Evolutionary conservation across 2,888 invertebrate species (phyloP), one percentile per base, ranked within the genome.

Genomic region (Theristus sp.): DNA sequence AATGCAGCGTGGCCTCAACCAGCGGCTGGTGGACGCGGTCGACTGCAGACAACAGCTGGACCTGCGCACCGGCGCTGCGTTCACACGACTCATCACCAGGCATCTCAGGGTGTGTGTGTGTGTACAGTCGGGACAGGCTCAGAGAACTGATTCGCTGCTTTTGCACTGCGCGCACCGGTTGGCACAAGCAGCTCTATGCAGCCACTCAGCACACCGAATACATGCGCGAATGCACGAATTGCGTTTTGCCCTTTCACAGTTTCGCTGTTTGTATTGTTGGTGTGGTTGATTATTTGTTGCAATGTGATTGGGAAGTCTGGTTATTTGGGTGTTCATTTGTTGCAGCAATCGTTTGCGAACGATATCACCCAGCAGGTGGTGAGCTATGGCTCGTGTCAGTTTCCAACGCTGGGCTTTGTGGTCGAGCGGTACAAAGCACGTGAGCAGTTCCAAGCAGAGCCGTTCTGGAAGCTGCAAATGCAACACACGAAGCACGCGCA

Each of bases 321-420:
- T n/a, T n/a, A n/a, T n/a, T n/a, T n/a, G n/a, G n/a, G n/a, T n/a
- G n/a, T n/a, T n/a, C n/a, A n/a, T n/a, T n/a, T n/a, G n/a, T n/a
- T n/a, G n/a, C n/a, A n/a, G n/a, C n/a, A n/a, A n/a, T n/a, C n/a
- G n/a, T 59, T 66, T 26, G 53, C 29, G 61, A 25, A 54, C 54
- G 20, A 25, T 47, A 17, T 25, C 31, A 1, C 52, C 52, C 53
- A 57, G 38, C 31, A 30, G 57, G 49, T 49, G 1, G 85, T 99
- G 56, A 96, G 94, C 75, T 99, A 99, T 75, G 98, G 98, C 1
- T 91, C 90, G 62, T 99, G 98, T 73, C 98, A 99, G 76, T 96
- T 99, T 75, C 98, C 98, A 3, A 99, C 98, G 0, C 79, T 99
- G n/a, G 98, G 98, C 1, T 99, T 99, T 81, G 94, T 99, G n/a